Evolutionary conservation across 2,888 invertebrate species (phyloP).

Genomic region (Ernsta delagoae): DNA sequence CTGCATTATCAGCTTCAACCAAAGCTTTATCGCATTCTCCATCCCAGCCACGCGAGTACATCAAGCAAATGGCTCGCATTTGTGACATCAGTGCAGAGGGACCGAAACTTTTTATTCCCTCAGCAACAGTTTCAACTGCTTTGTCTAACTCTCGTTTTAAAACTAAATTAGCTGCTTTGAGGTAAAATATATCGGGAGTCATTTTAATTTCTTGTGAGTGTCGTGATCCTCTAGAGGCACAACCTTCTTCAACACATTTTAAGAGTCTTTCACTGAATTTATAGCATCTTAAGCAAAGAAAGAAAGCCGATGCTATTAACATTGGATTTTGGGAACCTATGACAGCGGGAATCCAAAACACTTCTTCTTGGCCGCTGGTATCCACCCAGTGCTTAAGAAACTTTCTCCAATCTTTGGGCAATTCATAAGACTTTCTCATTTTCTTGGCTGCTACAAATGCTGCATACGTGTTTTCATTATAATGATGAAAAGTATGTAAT

Average conservation of each 20-base stretch:
- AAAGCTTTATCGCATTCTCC: constrained; percentile 61
- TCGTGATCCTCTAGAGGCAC: constrained; percentile 58
- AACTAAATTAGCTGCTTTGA: constrained; percentile 64
- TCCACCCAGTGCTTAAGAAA: constrained; percentile 64
- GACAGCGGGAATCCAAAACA: constrained; percentile 64
- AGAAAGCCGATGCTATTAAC: constrained; percentile 72
- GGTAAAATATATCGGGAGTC: constrained; percentile 59
- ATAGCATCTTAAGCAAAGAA: constrained; percentile 72
- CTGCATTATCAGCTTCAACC: constrained; percentile 60
- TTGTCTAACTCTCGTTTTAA: constrained; percentile 54
- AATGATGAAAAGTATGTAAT: constrained; percentile 67
- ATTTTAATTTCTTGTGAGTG: constrained; percentile 16
- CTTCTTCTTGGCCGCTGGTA: constrained; percentile 72
- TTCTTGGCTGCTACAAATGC: constrained; percentile 68
- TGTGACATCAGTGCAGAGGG: constrained; percentile 67
- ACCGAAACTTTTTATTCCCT: constrained; percentile 61
- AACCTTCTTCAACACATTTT: constrained; percentile 61
- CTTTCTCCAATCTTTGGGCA: constrained; percentile 65
- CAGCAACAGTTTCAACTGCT: constrained; percentile 56
- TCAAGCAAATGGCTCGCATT: constrained; percentile 64
- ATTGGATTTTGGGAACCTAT: constrained; percentile 61
- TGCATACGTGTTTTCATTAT: constrained; percentile 52
- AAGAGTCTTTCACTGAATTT: constrained; percentile 63
- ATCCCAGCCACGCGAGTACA: constrained; percentile 63
- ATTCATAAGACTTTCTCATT: constrained; percentile 71